phyloP scores from a whole-genome alignment of 1,140 invertebrate genomes.

The Pseudomyrmex gracilis region DNA sequence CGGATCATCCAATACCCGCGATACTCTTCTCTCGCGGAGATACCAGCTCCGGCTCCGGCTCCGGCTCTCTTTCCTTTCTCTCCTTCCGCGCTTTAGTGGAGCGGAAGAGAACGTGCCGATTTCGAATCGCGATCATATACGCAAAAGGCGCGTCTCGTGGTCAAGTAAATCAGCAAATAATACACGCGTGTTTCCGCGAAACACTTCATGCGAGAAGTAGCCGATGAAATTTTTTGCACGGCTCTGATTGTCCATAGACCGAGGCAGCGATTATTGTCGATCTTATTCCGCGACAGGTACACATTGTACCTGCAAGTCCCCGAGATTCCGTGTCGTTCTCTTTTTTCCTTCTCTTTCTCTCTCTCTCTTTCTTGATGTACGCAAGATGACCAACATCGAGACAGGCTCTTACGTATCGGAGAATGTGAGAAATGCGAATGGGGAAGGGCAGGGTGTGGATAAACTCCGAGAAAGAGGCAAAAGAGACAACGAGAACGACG shows the following conservation, averaged over 20 bases:
- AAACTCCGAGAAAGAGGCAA: conserved; percentile 60
- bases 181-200: background rate
- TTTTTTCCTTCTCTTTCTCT: too few relatives aligned
- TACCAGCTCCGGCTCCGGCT: too few relatives aligned
- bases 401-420: background rate
- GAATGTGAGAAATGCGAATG: conserved; percentile 35
- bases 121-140: conserved; percentile 57
- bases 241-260: background rate
- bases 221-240: conserved; percentile 2
- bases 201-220: conserved; percentile 8
- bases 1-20: conserved; percentile 32
- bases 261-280: background rate
- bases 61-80: conserved; percentile 47
- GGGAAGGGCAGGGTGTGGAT: conserved; percentile 23
- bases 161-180: background rate
- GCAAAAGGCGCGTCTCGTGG: background rate
- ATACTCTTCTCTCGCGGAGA: conserved; percentile 7
- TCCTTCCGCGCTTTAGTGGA: conserved; percentile 69
- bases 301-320: background rate
- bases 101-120: conserved; percentile 73
- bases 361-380: background rate
- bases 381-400: background rate
- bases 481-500: conserved; percentile 67
- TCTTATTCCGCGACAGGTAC: conserved; percentile 14
- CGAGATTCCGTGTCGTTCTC: too few relatives aligned